phyloP scores from a whole-genome alignment of 2,797 vertebrate species.

The Ibycter americanus region DNA sequence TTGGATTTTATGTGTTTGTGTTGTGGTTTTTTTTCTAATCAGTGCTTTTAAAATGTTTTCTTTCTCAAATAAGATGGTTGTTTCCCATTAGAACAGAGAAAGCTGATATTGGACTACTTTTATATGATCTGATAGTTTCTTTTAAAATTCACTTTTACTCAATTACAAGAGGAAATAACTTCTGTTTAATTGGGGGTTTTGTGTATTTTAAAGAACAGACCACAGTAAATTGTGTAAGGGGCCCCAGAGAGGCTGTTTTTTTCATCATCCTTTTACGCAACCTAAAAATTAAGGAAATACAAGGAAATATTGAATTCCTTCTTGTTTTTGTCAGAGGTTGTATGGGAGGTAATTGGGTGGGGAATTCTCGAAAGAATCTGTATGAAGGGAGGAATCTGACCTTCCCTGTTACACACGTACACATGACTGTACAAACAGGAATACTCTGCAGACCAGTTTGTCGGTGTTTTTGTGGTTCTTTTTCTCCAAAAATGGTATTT shows the following conservation, averaged over 20 bases:
- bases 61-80: not conserved
- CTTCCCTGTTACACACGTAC: not conserved
- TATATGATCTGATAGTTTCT: not conserved
- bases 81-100: not conserved
- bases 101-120: not conserved
- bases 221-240: not conserved
- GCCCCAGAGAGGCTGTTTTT: not conserved
- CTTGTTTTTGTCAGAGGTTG: not conserved
- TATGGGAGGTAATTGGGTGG: not conserved
- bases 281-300: not conserved
- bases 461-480: not conserved
- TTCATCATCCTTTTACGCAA: not conserved
- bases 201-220: not conserved
- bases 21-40: not conserved
- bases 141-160: not conserved
- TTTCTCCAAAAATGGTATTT: not conserved
- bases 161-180: not conserved
- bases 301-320: not conserved
- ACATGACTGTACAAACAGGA: not conserved
- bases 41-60: not conserved
- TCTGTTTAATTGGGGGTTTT: fast-evolving
- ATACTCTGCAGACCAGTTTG: not conserved
- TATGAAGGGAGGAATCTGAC: not conserved
- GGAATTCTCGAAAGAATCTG: not conserved
- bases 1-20: not conserved